phyloP scores from a whole-genome alignment of 2,888 invertebrate genomes.

The Dichetophora obliterata region DNA sequence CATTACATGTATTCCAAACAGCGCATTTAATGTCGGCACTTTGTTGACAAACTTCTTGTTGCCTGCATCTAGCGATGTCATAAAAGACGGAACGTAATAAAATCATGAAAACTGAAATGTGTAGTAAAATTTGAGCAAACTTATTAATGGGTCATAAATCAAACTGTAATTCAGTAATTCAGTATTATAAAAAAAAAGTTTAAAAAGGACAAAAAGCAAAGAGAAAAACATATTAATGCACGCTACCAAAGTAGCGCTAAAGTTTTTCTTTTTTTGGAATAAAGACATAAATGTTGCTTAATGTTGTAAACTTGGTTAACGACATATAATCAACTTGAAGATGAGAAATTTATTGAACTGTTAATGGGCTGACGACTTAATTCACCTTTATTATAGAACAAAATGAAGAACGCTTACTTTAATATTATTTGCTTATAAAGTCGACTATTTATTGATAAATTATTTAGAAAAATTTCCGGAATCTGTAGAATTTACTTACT shows the following conservation, averaged over 20 bases:
- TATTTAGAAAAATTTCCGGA: too few species aligned
- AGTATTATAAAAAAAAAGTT: not conserved
- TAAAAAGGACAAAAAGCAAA: too few species aligned
- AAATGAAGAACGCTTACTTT: too few species aligned
- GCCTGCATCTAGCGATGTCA: not conserved
- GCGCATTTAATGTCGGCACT: not conserved
- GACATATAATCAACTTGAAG: too few species aligned
- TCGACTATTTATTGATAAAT: too few species aligned
- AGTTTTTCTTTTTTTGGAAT: not conserved
- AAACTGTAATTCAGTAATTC: not conserved
- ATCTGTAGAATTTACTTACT: too few species aligned
- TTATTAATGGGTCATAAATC: slow-evolving; percentile 22
- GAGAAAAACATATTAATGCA: too few species aligned
- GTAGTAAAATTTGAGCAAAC: slow-evolving; percentile 18
- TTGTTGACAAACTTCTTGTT: slow-evolving; percentile 4
- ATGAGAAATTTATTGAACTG: too few species aligned
- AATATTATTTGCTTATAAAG: too few species aligned
- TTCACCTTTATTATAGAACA: too few species aligned
- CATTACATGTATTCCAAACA: not conserved
- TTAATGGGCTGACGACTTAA: too few species aligned
- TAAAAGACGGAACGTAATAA: not conserved
- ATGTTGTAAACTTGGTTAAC: too few species aligned
- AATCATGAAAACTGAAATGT: slow-evolving; percentile 5
- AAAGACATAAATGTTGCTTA: not conserved
- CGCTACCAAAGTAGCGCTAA: not conserved